A percentile compares a stretch with the other conserved stretches of the same genome.
phyloP scores from a whole-genome alignment of 2,797 vertebrate species.

The Sarcophilus harrisii region DNA sequence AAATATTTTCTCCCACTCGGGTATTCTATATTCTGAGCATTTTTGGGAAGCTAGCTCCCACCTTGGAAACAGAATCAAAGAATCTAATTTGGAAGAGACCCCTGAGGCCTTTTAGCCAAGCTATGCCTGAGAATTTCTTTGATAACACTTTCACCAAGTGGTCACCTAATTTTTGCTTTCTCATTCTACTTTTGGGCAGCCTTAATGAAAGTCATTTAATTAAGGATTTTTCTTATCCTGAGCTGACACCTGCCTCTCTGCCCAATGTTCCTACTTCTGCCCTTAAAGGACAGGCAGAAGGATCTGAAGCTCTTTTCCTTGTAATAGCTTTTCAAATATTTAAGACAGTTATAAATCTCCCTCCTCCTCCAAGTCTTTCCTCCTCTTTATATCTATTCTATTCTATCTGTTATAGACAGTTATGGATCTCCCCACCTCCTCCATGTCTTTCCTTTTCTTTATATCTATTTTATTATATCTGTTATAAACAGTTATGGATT shows the following conservation, averaged over 20 bases:
- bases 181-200: background rate
- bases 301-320: background rate
- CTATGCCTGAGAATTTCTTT: background rate
- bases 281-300: background rate
- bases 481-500: too few relatives aligned
- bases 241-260: background rate
- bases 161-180: background rate
- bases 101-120: background rate
- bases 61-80: background rate
- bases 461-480: too few relatives aligned
- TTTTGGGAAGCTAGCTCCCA: background rate
- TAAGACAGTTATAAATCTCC: background rate
- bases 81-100: background rate
- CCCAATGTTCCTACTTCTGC: background rate
- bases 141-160: background rate
- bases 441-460: background rate
- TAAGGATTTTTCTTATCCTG: background rate
- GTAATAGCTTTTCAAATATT: background rate
- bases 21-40: background rate
- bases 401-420: background rate
- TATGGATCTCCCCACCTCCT: background rate
- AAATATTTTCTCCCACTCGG: background rate
- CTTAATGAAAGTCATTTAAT: background rate
- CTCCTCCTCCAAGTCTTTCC: background rate
- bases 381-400: too few relatives aligned